Base-by-base conservation (phyloP, 2,888 invertebrate species). In the Hecatera dysodea region DNA sequence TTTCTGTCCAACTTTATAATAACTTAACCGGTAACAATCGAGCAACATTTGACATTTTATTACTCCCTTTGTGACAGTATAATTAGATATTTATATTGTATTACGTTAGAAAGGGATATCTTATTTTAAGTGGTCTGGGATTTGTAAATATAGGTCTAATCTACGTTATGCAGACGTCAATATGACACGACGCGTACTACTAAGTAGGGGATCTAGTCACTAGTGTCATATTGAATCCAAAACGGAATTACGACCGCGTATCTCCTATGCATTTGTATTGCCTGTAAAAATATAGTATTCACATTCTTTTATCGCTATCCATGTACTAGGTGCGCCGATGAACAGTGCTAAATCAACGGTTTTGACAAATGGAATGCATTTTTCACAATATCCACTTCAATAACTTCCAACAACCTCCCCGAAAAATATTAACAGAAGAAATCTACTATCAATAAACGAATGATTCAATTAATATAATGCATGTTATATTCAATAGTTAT, bases 21-120 rank as follows among this genome's bases (percentile, higher is more conserved):
- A 92, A 93, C 92, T 92, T 94, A 94, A 90, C 91, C 93, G 94
- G 95, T 95, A 95, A 95, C 95, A 93, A 95, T 93, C 93, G 92
- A 93, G 93, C 91, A 93, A 93, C 90, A 90, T 93, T 89, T 91
- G 91, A 93, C 90, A 92, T 91, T 90, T 90, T 83, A 90, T 91
- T 92, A 93, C 93, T 94, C 94, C 94, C 92, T 94, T 93, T 94
- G 94, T 93, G 94, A 94, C 94, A 90, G 90, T 93, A 91, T 88
- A 80, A 88, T 91, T 87, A 90, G 87, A 88, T 90, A 91, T 90
- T 87, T 87, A 84, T 87, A 88, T 86, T 87, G 81, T 84, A 83
- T 88, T 89, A 89, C 81, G 82, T 86, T 89, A 86, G 84, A 88
- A 89, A 90, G 91, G 90, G 90, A 88, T 89, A 87, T 88, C 90